Evolutionary conservation across 2,113 vertebrate species (phyloP).

Genomic region (Amazona guildingii): DNA sequence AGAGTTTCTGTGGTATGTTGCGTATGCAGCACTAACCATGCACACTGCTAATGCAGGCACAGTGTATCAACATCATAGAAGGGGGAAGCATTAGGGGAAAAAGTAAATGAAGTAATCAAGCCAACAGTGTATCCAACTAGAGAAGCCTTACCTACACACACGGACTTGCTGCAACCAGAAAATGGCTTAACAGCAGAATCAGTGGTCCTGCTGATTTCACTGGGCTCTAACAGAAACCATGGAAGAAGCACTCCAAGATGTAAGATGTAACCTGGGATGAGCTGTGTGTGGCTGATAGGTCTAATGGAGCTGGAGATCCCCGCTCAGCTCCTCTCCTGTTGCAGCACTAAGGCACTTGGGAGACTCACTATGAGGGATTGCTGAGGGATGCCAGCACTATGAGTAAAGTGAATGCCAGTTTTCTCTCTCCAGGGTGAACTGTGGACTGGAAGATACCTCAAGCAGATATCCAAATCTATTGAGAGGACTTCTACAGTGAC

Average conservation of each 20-base stretch:
- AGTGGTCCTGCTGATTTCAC: neutral
- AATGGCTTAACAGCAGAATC: neutral
- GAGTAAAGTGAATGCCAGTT: neutral
- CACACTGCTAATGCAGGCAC: rapidly evolving
- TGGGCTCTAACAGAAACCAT: neutral
- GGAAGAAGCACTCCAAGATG: neutral
- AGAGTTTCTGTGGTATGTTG: neutral
- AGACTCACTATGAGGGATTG: neutral
- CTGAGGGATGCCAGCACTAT: neutral
- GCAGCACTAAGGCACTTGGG: neutral
- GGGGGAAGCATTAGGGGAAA: neutral
- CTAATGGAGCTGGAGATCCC: neutral
- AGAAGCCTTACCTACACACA: neutral
- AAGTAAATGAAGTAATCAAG: neutral
- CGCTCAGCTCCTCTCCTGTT: neutral
- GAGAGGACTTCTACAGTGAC: neutral
- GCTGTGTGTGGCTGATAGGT: rapidly evolving
- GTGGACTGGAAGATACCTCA: neutral
- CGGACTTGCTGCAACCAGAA: neutral
- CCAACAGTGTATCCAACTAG: neutral
- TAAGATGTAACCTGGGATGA: neutral
- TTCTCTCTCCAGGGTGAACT: neutral
- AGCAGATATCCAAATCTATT: neutral
- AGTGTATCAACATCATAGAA: neutral
- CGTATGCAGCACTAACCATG: neutral